Conservation (phyloP, 2,888 invertebrate species). For the Pogonocherus hispidulus region DNA sequence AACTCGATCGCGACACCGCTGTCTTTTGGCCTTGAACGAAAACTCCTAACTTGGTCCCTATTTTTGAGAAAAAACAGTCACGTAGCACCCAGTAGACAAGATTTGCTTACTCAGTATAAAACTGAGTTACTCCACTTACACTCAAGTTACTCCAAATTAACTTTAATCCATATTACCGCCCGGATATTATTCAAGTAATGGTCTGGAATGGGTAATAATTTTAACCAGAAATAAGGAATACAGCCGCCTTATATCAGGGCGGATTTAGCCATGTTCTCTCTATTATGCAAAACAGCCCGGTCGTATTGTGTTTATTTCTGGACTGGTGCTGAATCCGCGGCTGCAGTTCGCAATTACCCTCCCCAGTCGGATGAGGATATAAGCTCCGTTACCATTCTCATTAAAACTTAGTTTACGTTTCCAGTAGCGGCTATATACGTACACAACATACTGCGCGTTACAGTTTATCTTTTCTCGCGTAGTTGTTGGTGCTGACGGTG, state of each 20-base stretch:
- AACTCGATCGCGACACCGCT: too few relatives aligned
- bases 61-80: too few relatives aligned
- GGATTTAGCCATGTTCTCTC: conserved; percentile 50
- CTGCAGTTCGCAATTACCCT: conserved; percentile 25
- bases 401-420: conserved; percentile 31
- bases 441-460: conserved; percentile 18
- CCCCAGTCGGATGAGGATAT: background rate
- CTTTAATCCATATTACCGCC: conserved; percentile 42
- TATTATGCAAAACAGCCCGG: conserved; percentile 53
- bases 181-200: conserved; percentile 36
- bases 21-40: too few relatives aligned
- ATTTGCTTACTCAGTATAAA: background rate
- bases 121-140: conserved; percentile 25
- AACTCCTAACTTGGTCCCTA: too few relatives aligned
- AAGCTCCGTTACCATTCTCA: conserved; percentile 28
- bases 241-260: conserved; percentile 37
- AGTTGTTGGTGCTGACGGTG: conserved; percentile 14
- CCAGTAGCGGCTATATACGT: conserved; percentile 6
- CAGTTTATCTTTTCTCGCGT: conserved; percentile 27
- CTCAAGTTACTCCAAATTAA: conserved; percentile 41
- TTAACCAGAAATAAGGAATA: conserved; percentile 46
- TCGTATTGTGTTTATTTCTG: conserved; percentile 26
- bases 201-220: conserved; percentile 37
- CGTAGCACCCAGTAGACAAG: too few relatives aligned
- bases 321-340: conserved; percentile 17